phyloP scores from a whole-genome alignment of 2,113 vertebrate genomes.

The Prionailurus bengalensis region DNA sequence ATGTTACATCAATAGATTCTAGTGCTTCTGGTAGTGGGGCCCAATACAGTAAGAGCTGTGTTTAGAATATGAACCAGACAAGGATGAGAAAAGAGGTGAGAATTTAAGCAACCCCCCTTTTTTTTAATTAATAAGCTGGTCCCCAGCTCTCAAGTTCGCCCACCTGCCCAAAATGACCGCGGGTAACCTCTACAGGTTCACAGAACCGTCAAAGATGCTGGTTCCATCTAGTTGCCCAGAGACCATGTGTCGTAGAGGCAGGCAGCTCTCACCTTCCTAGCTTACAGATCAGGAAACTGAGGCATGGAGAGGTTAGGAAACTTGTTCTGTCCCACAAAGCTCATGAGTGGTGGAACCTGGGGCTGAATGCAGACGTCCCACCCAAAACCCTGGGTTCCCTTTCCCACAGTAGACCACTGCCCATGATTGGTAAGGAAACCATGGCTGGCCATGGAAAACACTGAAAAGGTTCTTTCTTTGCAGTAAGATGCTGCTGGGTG shows the following conservation, averaged over 20 bases:
- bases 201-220: background rate
- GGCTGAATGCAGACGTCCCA: background rate
- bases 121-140: background rate
- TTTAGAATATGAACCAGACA: background rate
- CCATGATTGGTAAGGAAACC: background rate
- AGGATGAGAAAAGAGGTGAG: background rate
- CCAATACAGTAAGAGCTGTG: background rate
- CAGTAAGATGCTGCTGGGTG: background rate
- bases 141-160: background rate
- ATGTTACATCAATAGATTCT: background rate
- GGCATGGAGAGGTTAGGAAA: background rate
- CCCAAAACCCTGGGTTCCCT: background rate
- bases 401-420: background rate
- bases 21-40: background rate
- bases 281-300: background rate
- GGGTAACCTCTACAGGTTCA: background rate
- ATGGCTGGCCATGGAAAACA: background rate
- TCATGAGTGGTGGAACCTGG: background rate
- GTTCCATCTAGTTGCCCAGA: background rate
- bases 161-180: background rate
- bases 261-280: background rate
- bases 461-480: background rate
- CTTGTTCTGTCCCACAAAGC: background rate
- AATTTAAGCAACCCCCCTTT: background rate
- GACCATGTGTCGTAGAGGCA: background rate